Evolutionary conservation across 2,113 vertebrate genomes (phyloP).

Genomic region (Pseudopodoces humilis): DNA sequence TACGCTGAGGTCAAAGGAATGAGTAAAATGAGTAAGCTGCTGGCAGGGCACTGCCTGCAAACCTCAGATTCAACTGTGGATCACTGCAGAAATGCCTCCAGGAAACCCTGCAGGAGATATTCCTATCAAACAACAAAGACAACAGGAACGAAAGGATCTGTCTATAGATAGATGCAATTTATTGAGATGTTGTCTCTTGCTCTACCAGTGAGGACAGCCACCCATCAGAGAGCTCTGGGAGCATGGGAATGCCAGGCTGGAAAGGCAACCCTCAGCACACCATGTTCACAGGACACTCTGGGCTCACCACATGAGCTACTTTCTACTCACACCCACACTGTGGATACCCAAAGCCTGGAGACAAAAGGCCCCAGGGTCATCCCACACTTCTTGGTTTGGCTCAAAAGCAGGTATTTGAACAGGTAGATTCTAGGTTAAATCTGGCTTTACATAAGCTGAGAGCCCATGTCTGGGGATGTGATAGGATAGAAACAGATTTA

Average conservation of each 20-base stretch:
- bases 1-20: background rate
- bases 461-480: background rate
- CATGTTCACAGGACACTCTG: background rate
- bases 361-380: background rate
- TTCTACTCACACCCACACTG: background rate
- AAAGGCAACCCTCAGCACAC: background rate
- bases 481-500: conserved; percentile 1
- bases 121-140: background rate
- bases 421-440: conserved; percentile 3
- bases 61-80: background rate
- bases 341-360: background rate
- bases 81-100: background rate
- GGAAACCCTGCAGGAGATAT: background rate
- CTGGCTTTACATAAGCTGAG: conserved; percentile 19
- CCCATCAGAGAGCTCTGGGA: background rate
- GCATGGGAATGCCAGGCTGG: background rate
- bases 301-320: background rate
- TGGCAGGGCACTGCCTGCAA: background rate
- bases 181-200: background rate
- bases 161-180: background rate
- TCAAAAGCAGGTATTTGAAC: background rate
- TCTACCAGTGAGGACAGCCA: background rate
- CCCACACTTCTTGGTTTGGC: background rate
- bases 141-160: background rate
- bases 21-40: conserved; percentile 9